Base-by-base conservation (phyloP, 2,113 vertebrate genomes). In the Parotia lawesii region DNA sequence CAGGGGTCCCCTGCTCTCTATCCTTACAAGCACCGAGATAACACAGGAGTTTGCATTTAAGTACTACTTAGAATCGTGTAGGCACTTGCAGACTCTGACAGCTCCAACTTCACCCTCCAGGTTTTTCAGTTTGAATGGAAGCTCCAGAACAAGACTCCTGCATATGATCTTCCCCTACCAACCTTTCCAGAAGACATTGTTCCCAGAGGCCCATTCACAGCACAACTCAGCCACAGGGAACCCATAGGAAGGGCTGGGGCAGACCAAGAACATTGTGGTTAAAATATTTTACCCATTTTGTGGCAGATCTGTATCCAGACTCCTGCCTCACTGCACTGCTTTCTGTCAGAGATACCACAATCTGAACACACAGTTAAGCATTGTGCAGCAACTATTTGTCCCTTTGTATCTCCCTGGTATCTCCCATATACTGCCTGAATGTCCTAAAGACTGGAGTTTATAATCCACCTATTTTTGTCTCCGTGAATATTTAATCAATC, bases 151-250 rank as follows among this genome's bases (percentile, higher is more conserved):
- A 81, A 58, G 67, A 70, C 37, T 70, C 14, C 12, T 47, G 35
- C 0, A 0, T 24, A 31, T 0, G 2, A 37, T 25, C 50, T 70
- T 4, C 16, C n/a, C n/a, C 51, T 7, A 17, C 21, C 38, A 19
- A 19, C 45, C 54, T 47, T 38, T 23, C 54, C 44, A 73, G 16
- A 70, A 42, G 58, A 47, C 1, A 1, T 17, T 1, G 0, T 3
- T 72, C 40, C 37, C 4, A 4, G 28, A 81, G 21, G 33, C 17
- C 67, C 42, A 25, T 25, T 77, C 15, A n/a, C 50, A 73, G 42
- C 60, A 79, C 35, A 38, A 4, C 21, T 23, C 0, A 0, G 28
- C 27, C 53, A 40, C 35, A 60, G 12, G 7, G 8, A 81, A 64
- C 21, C 15, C 2, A 0, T 6, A 67, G 17, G 12, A 77, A 87